Conservation (phyloP, 1,140 invertebrate genomes). For the Cydia splendana region DNA sequence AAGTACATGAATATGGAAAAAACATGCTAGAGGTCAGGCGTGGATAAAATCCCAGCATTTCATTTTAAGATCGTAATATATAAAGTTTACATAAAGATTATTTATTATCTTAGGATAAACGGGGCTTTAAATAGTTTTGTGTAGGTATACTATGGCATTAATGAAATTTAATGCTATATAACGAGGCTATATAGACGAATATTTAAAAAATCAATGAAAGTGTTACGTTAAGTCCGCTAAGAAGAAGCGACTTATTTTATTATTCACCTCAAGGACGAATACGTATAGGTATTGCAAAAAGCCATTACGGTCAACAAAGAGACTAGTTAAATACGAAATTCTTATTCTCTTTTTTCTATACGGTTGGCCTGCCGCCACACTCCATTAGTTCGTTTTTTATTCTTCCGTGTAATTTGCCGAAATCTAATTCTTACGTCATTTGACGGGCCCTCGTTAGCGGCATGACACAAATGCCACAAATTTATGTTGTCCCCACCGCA, state of each 20-base stretch:
- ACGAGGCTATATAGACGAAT: too few species aligned
- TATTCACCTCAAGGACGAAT: constrained; percentile 1
- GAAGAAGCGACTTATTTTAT: constrained; percentile 27
- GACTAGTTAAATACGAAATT: constrained; percentile 3
- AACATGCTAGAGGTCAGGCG: too few species aligned
- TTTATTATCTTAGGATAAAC: too few species aligned
- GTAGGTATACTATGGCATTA: too few species aligned
- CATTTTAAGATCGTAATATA: too few species aligned
- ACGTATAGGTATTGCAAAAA: constrained; percentile 14
- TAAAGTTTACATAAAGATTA: too few species aligned
- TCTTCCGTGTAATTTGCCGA: constrained; percentile 64
- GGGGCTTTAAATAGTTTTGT: too few species aligned
- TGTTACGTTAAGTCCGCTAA: background rate
- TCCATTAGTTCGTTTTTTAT: constrained; percentile 57
- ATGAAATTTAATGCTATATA: too few species aligned
- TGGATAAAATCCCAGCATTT: too few species aligned
- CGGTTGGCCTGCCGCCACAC: constrained; percentile 45
- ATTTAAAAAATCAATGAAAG: too few species aligned
- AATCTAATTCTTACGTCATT: constrained; percentile 62
- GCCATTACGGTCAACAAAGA: constrained; percentile 25
- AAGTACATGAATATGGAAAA: too few species aligned
- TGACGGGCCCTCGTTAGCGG: constrained; percentile 59
- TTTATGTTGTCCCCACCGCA: constrained; percentile 36
- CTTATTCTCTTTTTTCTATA: constrained; percentile 20
- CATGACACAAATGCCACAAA: constrained; percentile 49